Evolutionary conservation across 2,888 invertebrate species (phyloP).

Genomic region (Lysandra coridon): DNA sequence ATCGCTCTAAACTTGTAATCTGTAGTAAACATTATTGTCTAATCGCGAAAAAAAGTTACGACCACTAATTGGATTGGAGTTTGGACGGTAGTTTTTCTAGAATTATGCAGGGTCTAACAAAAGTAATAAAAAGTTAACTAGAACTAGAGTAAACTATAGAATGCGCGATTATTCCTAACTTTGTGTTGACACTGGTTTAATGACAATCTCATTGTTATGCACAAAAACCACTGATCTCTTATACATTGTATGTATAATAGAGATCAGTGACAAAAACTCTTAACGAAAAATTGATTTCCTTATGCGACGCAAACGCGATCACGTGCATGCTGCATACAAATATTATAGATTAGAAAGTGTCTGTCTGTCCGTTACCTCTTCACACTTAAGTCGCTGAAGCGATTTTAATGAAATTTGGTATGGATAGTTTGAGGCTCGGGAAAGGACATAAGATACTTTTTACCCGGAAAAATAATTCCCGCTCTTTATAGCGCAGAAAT

Average conservation of each 20-base stretch:
- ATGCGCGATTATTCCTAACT: not conserved
- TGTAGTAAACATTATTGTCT: not conserved
- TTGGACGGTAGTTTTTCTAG: not conserved
- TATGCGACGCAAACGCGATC: constrained; percentile 10
- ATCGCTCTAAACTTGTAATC: not conserved
- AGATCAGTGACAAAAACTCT: not conserved
- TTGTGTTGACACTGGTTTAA: not conserved
- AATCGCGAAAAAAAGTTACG: not conserved
- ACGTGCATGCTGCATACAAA: not conserved
- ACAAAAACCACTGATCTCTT: not conserved
- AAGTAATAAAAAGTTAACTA: too few species aligned
- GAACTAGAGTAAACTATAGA: too few species aligned
- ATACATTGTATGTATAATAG: too few species aligned
- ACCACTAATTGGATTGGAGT: not conserved
- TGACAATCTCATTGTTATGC: constrained; percentile 5
- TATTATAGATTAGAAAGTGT: not conserved
- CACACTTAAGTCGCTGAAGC: too few species aligned
- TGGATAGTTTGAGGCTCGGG: too few species aligned
- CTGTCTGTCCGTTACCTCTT: too few species aligned
- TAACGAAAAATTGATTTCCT: constrained; percentile 17
- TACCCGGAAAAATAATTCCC: too few species aligned
- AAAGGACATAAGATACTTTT: too few species aligned
- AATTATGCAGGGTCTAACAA: too few species aligned
- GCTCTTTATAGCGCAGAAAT: too few species aligned
- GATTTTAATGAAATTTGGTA: too few species aligned